Conservation (phyloP, 2,113 vertebrate species). For the Oncorhynchus kisutch region DNA sequence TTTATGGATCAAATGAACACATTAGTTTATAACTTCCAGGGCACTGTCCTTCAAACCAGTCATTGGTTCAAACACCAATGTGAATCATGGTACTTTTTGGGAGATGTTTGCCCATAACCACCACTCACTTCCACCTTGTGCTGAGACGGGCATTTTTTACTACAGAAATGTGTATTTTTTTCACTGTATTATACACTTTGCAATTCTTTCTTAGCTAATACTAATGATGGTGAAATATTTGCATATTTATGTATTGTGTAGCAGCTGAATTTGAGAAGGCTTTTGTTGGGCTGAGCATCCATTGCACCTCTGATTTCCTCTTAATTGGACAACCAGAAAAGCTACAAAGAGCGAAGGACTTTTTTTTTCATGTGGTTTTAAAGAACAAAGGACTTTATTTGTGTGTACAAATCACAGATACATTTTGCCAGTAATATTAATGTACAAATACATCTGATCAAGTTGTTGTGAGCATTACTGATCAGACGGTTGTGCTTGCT, state of each 20-base stretch:
- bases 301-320: neutral
- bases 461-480: neutral
- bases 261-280: constrained; percentile 82
- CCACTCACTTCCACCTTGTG: constrained; percentile 25
- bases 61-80: neutral
- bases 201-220: constrained; percentile 61
- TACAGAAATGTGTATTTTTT: constrained; percentile 72
- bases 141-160: constrained; percentile 35
- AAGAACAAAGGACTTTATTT: neutral
- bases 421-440: neutral
- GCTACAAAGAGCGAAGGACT: neutral
- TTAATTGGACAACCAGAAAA: neutral
- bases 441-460: neutral
- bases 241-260: constrained; percentile 91
- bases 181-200: constrained; percentile 55
- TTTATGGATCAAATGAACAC: neutral
- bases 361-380: neutral
- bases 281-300: neutral
- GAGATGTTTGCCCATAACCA: constrained; percentile 13
- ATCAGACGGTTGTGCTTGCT: neutral
- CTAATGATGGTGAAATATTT: constrained; percentile 80
- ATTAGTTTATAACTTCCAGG: constrained; percentile 23
- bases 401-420: neutral
- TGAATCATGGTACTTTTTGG: neutral
- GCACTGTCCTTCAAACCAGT: neutral